Evolutionary conservation across 2,888 invertebrate genomes (phyloP).

Genomic region (Mamestra brassicae): DNA sequence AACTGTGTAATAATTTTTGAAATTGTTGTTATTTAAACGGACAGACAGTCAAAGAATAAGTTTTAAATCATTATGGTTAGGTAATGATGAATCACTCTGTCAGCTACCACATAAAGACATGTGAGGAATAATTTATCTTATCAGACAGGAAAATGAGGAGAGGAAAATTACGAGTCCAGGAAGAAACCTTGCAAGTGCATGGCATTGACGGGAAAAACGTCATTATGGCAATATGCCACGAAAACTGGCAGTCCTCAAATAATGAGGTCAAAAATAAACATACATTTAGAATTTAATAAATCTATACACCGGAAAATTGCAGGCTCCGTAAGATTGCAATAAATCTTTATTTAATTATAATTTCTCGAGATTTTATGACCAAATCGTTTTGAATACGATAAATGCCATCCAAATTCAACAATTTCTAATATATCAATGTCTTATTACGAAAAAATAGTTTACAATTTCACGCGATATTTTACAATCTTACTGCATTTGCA

Average conservation of each 20-base stretch:
- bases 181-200: constrained; percentile 33
- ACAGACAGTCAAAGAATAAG: background rate
- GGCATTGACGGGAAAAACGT: constrained; percentile 25
- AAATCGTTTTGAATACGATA: too few relatives aligned
- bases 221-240: constrained; percentile 5
- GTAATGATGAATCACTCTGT: constrained; percentile 9
- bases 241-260: background rate
- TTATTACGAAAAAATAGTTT: too few relatives aligned
- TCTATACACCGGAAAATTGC: too few relatives aligned
- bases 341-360: too few relatives aligned
- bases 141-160: constrained; percentile 45
- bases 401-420: too few relatives aligned
- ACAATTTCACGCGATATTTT: too few relatives aligned
- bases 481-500: too few relatives aligned
- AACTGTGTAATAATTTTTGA: too few relatives aligned
- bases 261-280: background rate
- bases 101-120: constrained; percentile 4
- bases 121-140: constrained; percentile 32
- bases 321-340: too few relatives aligned
- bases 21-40: background rate
- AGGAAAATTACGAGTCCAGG: constrained; percentile 45
- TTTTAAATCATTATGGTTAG: background rate
- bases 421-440: too few relatives aligned
- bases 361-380: too few relatives aligned
- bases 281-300: background rate